phyloP scores from a whole-genome alignment of 1,140 invertebrate genomes.

The Leguminivora glycinivorella region DNA sequence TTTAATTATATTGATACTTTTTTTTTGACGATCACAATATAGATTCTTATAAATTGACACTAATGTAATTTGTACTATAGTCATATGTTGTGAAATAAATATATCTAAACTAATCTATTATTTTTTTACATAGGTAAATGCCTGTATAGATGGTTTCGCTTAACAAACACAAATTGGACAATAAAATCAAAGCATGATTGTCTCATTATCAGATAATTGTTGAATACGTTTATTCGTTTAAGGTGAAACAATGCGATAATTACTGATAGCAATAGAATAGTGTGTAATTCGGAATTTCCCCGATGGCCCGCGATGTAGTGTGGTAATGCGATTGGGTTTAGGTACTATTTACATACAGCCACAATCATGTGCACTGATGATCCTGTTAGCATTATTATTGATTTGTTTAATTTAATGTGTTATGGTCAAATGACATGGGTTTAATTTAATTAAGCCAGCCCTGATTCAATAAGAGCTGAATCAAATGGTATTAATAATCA shows the following conservation, averaged over 20 bases:
- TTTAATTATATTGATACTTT: too few species aligned
- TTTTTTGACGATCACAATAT: too few species aligned
- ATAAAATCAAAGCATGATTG: not conserved
- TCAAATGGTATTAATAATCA: too few species aligned
- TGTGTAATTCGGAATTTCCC: not conserved
- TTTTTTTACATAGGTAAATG: too few species aligned
- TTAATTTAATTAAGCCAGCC: too few species aligned
- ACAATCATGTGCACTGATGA: not conserved
- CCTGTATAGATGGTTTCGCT: too few species aligned
- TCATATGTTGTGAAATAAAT: too few species aligned
- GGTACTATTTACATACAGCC: not conserved
- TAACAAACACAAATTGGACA: not conserved
- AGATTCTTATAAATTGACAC: too few species aligned
- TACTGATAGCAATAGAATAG: not conserved
- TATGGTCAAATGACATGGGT: not conserved
- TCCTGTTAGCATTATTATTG: not conserved
- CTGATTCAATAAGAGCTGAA: too few species aligned
- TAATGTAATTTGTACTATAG: too few species aligned
- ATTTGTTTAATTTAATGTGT: not conserved
- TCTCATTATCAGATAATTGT: not conserved
- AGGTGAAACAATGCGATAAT: not conserved
- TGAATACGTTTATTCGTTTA: not conserved
- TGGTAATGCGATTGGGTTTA: not conserved
- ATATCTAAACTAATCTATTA: too few species aligned
- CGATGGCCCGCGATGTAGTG: not conserved